These are phyloP conservation scores for Erpetoichthys calabaricus DNA, from an alignment of 2,797 vertebrate species.

Conservation along the genomic window DNA sequence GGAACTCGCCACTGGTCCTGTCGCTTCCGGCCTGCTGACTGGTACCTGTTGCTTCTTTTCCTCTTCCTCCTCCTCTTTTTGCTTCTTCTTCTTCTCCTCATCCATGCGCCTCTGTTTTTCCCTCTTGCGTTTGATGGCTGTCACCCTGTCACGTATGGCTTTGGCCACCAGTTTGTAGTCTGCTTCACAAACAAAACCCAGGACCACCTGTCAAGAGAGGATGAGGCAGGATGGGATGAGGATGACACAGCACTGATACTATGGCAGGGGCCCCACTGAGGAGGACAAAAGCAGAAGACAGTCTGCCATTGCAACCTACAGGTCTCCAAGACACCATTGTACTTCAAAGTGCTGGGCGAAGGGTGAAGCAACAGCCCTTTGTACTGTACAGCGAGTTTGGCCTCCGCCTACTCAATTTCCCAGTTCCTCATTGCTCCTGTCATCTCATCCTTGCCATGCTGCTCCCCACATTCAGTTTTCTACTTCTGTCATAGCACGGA, in stretches of 20 bases:
- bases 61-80: constrained; percentile 48
- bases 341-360: too few relatives aligned
- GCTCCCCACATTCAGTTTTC: too few relatives aligned
- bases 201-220: constrained; percentile 56
- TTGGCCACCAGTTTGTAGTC: constrained; percentile 92
- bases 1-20: constrained; percentile 2
- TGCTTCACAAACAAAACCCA: constrained; percentile 79
- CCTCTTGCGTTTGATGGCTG: constrained; percentile 75
- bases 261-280: too few relatives aligned
- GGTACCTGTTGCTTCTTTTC: constrained; percentile 32
- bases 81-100: constrained; percentile 39
- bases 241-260: neutral
- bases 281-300: too few relatives aligned
- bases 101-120: constrained; percentile 65
- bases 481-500: too few relatives aligned
- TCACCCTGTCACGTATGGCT: constrained; percentile 77
- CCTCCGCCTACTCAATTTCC: too few relatives aligned
- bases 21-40: neutral
- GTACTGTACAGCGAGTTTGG: too few relatives aligned
- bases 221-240: neutral
- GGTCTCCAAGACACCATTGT: too few relatives aligned
- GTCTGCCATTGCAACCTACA: too few relatives aligned
- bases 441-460: too few relatives aligned
- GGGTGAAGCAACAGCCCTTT: too few relatives aligned
- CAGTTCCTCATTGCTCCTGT: too few relatives aligned